phyloP scores from a whole-genome alignment of 1,140 invertebrate species.

The Sarcophaga peregrina region DNA sequence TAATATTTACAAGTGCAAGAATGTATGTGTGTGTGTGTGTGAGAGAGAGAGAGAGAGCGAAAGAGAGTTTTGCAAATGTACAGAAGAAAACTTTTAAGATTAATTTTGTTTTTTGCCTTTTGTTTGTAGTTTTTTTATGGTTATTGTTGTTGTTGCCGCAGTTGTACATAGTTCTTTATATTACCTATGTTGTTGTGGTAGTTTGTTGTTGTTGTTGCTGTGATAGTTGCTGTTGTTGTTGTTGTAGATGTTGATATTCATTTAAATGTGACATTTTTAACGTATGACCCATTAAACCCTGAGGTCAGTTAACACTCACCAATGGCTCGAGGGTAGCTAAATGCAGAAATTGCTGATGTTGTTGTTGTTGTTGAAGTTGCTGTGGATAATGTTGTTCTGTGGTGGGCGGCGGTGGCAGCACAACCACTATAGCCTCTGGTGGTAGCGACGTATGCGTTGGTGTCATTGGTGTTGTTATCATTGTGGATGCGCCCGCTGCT shows the following conservation, averaged over 20 bases:
- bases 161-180: too few species aligned
- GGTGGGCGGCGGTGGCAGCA: conserved; percentile 56
- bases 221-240: conserved; percentile 33
- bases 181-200: conserved; percentile 45
- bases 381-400: conserved; percentile 39
- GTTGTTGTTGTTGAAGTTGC: conserved; percentile 50
- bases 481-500: conserved; percentile 33
- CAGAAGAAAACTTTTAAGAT: too few species aligned
- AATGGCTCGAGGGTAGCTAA: conserved; percentile 59
- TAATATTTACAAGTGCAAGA: too few species aligned
- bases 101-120: too few species aligned
- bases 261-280: conserved; percentile 29
- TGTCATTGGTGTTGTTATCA: conserved; percentile 1
- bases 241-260: conserved; percentile 1
- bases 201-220: conserved; percentile 47
- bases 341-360: conserved; percentile 59
- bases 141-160: too few species aligned
- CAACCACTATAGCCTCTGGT: conserved; percentile 60
- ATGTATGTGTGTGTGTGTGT: too few species aligned
- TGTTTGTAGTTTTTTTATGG: too few species aligned
- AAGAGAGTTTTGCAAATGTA: too few species aligned
- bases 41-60: too few species aligned
- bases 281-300: conserved; percentile 46
- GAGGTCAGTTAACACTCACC: conserved; percentile 65
- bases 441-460: conserved; percentile 43